Evolutionary conservation across 1,140 invertebrate genomes (phyloP), one percentile per base, ranked within the genome.

Genomic region (Caerostris darwini): DNA sequence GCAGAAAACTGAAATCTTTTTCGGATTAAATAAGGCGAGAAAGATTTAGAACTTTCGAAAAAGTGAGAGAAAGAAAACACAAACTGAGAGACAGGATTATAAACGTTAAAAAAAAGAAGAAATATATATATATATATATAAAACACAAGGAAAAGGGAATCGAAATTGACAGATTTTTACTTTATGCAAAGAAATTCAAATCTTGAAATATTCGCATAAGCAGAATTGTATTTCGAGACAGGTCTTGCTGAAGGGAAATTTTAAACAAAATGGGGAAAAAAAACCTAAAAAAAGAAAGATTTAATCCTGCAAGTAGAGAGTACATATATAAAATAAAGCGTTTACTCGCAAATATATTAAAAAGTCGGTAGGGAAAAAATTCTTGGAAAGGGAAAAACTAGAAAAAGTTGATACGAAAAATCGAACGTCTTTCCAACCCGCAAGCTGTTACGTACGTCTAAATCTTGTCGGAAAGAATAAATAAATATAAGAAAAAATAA

Each of bases 261-360:
- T 34, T 10, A 71, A 19, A 89, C n/a, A 71, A 34, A 90, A 50
- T 64, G 34, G 7, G 0, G 5, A 3, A 88, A 64, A 88, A 88
- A 34, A 67, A 50, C 0, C 7, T 17, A 64, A 67, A 67, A 17
- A 67, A 67, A 50, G 10, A 77, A 77, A 77, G 50, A 77, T 34
- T 10, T 71, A 77, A 77, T 77, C 71, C 17, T n/a, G 56, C 3
- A 54, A 3, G 14, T 7, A 83, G 82, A 8, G 82, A 58, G 82
- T 58, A 77, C 71, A 53, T 77, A 56, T 54, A 57, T 83, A 83
- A 83, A 83, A 83, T 83, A 83, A 83, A 58, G 54, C 82, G 56
- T 83, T 83, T 83, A 83, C 82, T 58, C 17, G 82, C 82, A 83
- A 83, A 83, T 83, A 58, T 83, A 83, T 83, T 83, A 83, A 83